Conservation (phyloP, 92 coral and sea anemone species). For the Zoanthus sansibaricus region DNA sequence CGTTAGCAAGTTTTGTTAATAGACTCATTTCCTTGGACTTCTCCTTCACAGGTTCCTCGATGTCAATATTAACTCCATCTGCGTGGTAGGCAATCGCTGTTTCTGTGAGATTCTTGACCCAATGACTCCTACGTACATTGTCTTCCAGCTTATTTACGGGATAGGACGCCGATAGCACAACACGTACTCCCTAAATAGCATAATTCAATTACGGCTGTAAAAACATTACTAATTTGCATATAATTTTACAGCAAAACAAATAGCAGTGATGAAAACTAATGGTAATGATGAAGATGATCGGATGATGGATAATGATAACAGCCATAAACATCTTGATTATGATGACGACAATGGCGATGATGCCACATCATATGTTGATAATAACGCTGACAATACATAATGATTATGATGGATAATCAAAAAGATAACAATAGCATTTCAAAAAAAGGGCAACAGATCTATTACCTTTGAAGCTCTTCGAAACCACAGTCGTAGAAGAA, state of each 20-base stretch:
- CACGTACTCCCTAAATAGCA: slow-evolving; percentile 86
- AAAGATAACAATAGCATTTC: too few relatives aligned
- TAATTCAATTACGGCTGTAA: not conserved
- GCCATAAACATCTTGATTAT: not conserved
- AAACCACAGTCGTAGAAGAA: too few relatives aligned
- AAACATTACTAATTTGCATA: not conserved
- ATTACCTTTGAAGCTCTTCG: too few relatives aligned
- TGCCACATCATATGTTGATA: not conserved
- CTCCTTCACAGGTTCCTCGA: slow-evolving; percentile 85
- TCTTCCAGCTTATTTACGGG: slow-evolving; percentile 77
- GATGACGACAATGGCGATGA: not conserved
- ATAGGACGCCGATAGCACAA: slow-evolving; percentile 82
- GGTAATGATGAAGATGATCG: not conserved
- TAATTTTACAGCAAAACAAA: not conserved
- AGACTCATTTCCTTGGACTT: slow-evolving; percentile 81
- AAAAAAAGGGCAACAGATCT: too few relatives aligned
- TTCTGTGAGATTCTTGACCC: slow-evolving; percentile 84
- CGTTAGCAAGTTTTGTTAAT: slow-evolving; percentile 81
- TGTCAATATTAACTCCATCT: slow-evolving; percentile 96
- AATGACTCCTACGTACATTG: slow-evolving; percentile 71
- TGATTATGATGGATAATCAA: too few relatives aligned
- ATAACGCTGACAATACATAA: too few relatives aligned
- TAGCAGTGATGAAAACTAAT: not conserved
- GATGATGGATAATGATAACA: not conserved
- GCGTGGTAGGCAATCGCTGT: slow-evolving; percentile 84